A percentile compares a stretch with the other conserved stretches of the same genome.
phyloP scores from a whole-genome alignment of 2,888 invertebrate genomes.

The Folsomia manolachei region DNA sequence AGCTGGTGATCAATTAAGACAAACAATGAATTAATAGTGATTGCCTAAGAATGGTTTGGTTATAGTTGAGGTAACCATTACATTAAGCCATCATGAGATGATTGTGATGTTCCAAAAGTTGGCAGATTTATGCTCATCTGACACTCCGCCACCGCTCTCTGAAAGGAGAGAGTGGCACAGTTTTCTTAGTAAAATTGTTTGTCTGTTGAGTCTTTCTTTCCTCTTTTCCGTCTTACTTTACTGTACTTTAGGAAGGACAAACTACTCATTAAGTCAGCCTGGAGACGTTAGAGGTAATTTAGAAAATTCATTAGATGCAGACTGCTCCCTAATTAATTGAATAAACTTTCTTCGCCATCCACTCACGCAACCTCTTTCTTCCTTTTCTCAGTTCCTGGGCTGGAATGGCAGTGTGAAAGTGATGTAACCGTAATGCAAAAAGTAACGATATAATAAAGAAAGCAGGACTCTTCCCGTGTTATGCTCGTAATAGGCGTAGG shows the following conservation, averaged over 20 bases:
- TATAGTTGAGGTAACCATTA: neutral
- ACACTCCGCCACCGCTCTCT: neutral
- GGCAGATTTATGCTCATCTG: conserved; percentile 4
- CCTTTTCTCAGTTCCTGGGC: neutral
- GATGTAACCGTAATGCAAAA: too few relatives aligned
- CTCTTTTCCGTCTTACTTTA: conserved; percentile 1
- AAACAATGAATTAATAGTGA: neutral
- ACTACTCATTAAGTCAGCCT: conserved; percentile 15
- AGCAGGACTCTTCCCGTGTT: neutral
- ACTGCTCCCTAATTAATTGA: conserved; percentile 36
- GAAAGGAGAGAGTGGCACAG: conserved; percentile 2
- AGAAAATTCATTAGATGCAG: conserved; percentile 29
- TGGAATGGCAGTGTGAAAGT: neutral
- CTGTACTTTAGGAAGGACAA: conserved; percentile 12
- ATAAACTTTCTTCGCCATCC: conserved; percentile 27
- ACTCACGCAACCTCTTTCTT: neutral
- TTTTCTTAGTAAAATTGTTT: neutral
- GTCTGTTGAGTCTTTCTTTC: conserved; percentile 13
- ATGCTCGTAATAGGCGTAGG: neutral
- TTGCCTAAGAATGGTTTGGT: too few relatives aligned
- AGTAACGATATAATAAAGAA: conserved; percentile 2
- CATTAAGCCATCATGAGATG: neutral
- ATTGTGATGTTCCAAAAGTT: neutral
- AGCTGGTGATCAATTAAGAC: neutral
- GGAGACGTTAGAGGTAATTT: conserved; percentile 23